Evolutionary conservation across 2,888 invertebrate species (phyloP).

Genomic region (Xestia c-nigrum): DNA sequence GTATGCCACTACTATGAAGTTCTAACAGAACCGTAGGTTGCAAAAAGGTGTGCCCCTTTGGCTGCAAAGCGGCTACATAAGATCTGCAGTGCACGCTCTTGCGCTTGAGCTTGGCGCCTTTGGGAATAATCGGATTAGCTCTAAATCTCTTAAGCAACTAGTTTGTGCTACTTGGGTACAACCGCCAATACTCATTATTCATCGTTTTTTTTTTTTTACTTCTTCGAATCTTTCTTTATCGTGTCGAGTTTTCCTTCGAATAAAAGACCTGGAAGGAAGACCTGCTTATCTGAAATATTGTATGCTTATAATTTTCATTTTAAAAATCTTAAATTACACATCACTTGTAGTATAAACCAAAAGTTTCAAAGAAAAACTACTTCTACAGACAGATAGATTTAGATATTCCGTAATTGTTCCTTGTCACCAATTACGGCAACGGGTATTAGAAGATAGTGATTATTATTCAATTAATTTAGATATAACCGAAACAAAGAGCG

Average conservation of each 20-base stretch:
- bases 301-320: not conserved
- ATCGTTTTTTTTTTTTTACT: no score
- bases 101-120: no score
- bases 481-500: constrained; percentile 34
- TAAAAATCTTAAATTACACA: not conserved
- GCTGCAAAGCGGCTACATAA: no score
- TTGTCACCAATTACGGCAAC: not conserved
- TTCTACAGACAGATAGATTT: no score
- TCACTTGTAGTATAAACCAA: not conserved
- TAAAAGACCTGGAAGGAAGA: not conserved
- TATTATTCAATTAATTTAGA: constrained; percentile 43
- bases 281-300: not conserved
- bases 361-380: not conserved
- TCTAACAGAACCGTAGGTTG: no score
- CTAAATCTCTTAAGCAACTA: no score
- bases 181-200: not conserved
- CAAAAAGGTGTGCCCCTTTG: no score
- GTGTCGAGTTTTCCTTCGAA: not conserved
- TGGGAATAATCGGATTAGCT: no score
- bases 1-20: no score
- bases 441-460: not conserved
- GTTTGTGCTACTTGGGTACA: no score
- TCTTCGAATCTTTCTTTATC: no score
- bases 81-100: no score
- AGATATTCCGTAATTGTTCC: not conserved